Evolutionary conservation across 2,113 vertebrate genomes (phyloP).

Genomic region (Oplegnathus fasciatus): DNA sequence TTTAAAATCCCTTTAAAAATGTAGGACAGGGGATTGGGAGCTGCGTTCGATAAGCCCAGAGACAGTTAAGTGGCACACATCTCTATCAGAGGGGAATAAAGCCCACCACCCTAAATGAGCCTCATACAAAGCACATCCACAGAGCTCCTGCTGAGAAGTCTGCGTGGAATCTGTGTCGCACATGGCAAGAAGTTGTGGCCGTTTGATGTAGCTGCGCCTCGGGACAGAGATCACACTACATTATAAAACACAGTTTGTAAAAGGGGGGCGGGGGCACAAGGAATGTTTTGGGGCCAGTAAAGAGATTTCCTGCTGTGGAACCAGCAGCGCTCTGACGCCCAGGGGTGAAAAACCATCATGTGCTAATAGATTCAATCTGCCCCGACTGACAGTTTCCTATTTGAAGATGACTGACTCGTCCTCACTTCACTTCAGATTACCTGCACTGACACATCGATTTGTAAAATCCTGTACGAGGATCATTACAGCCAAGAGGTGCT

Average conservation of each 20-base stretch:
- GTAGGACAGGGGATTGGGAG: conserved; percentile 42
- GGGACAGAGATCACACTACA: conserved; percentile 79
- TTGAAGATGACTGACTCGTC: conserved; percentile 40
- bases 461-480: background rate
- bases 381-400: conserved; percentile 51
- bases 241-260: conserved; percentile 77
- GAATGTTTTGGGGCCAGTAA: conserved; percentile 71
- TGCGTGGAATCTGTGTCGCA: conserved; percentile 70
- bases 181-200: conserved; percentile 56
- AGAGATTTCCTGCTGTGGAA: conserved; percentile 75
- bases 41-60: conserved; percentile 10
- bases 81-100: conserved; percentile 47
- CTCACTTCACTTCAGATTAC: conserved; percentile 33
- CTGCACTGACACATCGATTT: background rate
- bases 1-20: conserved; percentile 61
- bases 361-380: conserved; percentile 77
- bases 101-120: conserved; percentile 48
- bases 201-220: conserved; percentile 77
- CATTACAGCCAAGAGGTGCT: background rate
- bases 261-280: conserved; percentile 45
- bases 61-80: conserved; percentile 41
- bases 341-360: conserved; percentile 45
- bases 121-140: conserved; percentile 53
- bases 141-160: conserved; percentile 49
- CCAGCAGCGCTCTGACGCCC: conserved; percentile 56